These are phyloP conservation scores for Endotricha flammealis DNA, from an alignment of 2,888 invertebrate species.

Conservation along the genomic window DNA sequence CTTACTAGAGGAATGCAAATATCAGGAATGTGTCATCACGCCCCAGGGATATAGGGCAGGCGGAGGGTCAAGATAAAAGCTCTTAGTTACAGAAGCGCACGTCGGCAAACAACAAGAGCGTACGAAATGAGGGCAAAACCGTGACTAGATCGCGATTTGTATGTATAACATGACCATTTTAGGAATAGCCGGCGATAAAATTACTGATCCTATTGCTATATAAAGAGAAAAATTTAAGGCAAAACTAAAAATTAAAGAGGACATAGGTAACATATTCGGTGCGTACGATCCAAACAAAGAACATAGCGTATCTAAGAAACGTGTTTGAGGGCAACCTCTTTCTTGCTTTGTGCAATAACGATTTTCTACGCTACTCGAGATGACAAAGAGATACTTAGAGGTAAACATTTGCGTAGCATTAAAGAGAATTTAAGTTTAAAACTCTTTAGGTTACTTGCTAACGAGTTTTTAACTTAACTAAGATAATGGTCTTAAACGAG, in stretches of 20 bases:
- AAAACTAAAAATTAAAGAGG: slow-evolving; percentile 37
- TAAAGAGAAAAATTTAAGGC: slow-evolving; percentile 19
- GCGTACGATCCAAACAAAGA: slow-evolving; percentile 44
- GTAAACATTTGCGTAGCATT: slow-evolving; percentile 24
- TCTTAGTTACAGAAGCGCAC: slow-evolving; percentile 50
- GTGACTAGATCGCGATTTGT: slow-evolving; percentile 31
- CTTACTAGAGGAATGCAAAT: slow-evolving; percentile 23
- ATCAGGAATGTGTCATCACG: slow-evolving; percentile 38
- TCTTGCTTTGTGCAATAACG: slow-evolving; percentile 51
- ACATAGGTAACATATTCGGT: slow-evolving; percentile 36
- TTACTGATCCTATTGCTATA: slow-evolving; percentile 16
- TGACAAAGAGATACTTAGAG: slow-evolving; percentile 35
- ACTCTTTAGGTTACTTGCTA: slow-evolving; percentile 2
- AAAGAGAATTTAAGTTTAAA: slow-evolving; percentile 2
- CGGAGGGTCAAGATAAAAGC: slow-evolving; percentile 62
- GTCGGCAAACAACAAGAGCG: slow-evolving; percentile 31
- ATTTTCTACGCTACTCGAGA: slow-evolving; percentile 44
- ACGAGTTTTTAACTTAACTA: slow-evolving; percentile 1
- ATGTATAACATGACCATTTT: slow-evolving; percentile 20
- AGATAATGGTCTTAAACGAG: too few species aligned
- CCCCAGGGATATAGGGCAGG: slow-evolving; percentile 54
- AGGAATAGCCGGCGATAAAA: slow-evolving; percentile 16
- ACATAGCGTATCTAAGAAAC: slow-evolving; percentile 34
- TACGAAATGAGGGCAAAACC: slow-evolving; percentile 52
- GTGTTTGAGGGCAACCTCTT: slow-evolving; percentile 40